Evolutionary conservation across 2,113 vertebrate genomes (phyloP), one percentile per base, ranked within the genome.

Genomic region (Saccopteryx leptura): DNA sequence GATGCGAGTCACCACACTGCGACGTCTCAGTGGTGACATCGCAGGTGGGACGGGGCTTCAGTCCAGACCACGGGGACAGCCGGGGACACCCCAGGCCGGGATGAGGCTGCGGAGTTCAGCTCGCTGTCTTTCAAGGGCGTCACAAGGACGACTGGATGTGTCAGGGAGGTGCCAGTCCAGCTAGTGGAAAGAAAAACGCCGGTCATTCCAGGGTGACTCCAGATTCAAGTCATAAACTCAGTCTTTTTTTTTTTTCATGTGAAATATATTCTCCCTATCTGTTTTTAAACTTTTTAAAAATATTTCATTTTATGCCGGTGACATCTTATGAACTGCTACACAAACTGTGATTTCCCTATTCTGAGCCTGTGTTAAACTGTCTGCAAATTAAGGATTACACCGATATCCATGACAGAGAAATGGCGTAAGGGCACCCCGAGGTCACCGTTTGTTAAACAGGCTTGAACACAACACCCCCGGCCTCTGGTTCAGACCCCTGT

Each of bases 361-460:
- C 60, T 8, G 54, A 72, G 9, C 18, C 72, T 39, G 28, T 15
- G 76, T 52, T 48, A 58, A 88, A 60, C 33, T 26, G 12, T 74
- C 54, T 78, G 24, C 52, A 65, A 89, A 65, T 52, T 7, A 74
- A 79, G 63, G 54, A 15, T 48, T 1, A 9, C n/a, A 10, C 31
- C 2, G 54, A 79, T 0, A 8, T 2, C 50, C 24, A 9, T 21
- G 8, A 23, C n/a, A 7, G 5, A 7, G 4, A 13, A 9, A 58
- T 2, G 39, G 9, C 14, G 14, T 19, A 9, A 39, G 2, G 21
- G 8, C 21, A 31, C 69, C 5, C 26, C 9, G 2, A 26, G 17
- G 15, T 19, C 50, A 1, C 39, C 12, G 5, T n/a, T 78, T 74
- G 28, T 17, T 78, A 4, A 54, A 18, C 87, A 50, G 39, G 18